Percentiles rank a stretch among this genome's conserved stretches.
phyloP scores from a whole-genome alignment of 2,797 vertebrate species.

The Silurus lanzhouensis region DNA sequence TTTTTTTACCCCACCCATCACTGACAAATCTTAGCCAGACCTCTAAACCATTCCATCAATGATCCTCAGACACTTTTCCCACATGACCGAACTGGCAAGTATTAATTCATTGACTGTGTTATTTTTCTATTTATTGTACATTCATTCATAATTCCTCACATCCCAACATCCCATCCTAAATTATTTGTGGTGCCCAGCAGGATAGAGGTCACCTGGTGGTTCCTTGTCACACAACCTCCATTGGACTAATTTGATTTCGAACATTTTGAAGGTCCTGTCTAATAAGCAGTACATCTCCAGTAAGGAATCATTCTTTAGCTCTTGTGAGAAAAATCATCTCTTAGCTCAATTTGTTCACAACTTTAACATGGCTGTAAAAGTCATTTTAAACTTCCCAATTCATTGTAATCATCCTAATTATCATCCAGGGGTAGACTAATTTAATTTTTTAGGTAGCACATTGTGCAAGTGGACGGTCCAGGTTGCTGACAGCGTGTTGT shows the following conservation, averaged over 20 bases:
- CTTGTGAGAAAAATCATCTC: neutral
- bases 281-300: neutral
- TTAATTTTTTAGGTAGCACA: neutral
- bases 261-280: slow-evolving; percentile 9
- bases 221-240: slow-evolving; percentile 41
- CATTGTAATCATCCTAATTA: neutral
- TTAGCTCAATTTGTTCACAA: neutral
- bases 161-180: slow-evolving; percentile 18
- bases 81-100: slow-evolving; percentile 38
- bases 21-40: neutral
- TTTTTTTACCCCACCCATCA: neutral
- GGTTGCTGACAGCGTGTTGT: neutral
- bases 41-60: neutral
- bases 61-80: neutral
- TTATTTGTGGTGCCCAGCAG: slow-evolving; percentile 18
- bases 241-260: slow-evolving; percentile 37
- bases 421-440: neutral
- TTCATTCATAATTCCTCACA: slow-evolving; percentile 40
- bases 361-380: neutral
- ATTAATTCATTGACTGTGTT: slow-evolving; percentile 47
- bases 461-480: neutral
- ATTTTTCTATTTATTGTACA: slow-evolving; percentile 41
- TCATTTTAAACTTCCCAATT: neutral
- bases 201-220: slow-evolving; percentile 21
- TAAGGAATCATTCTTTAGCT: neutral